Evolutionary conservation across 2,113 vertebrate species (phyloP).

Genomic region (Eolophus roseicapilla): DNA sequence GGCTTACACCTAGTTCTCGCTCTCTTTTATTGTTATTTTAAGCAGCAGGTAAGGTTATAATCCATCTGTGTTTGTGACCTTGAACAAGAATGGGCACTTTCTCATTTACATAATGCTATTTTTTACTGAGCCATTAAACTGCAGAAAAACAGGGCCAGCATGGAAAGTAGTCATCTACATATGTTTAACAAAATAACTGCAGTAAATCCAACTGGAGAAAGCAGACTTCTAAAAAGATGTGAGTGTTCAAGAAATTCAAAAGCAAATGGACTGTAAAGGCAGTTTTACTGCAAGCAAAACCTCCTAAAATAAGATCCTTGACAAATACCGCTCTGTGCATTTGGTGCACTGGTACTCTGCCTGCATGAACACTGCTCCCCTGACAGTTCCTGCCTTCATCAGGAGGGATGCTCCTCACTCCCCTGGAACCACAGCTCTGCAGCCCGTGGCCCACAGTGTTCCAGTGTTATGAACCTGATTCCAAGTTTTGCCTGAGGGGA

Average conservation of each 20-base stretch:
- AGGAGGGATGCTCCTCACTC: not conserved
- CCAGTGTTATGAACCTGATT: not conserved
- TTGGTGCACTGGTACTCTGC: not conserved
- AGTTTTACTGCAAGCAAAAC: not conserved
- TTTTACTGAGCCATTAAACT: constrained; percentile 62
- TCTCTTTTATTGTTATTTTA: constrained; percentile 43
- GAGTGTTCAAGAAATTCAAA: constrained; percentile 15
- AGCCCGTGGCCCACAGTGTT: not conserved
- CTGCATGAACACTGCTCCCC: not conserved
- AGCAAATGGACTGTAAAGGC: constrained; percentile 29
- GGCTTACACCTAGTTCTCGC: not conserved
- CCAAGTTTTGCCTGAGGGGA: not conserved
- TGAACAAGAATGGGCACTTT: constrained; percentile 37
- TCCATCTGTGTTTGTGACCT: constrained; percentile 40
- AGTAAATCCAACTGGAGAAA: constrained; percentile 1
- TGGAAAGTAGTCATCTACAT: constrained; percentile 47
- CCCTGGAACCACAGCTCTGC: not conserved
- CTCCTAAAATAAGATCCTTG: constrained; percentile 5
- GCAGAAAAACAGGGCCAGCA: constrained; percentile 25
- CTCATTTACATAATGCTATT: constrained; percentile 66
- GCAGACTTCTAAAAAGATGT: not conserved
- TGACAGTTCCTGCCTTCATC: not conserved
- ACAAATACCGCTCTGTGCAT: not conserved
- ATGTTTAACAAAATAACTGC: constrained; percentile 44
- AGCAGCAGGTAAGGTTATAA: constrained; percentile 57